Conservation (phyloP, 2,888 invertebrate genomes). For the Plebejus anna region DNA sequence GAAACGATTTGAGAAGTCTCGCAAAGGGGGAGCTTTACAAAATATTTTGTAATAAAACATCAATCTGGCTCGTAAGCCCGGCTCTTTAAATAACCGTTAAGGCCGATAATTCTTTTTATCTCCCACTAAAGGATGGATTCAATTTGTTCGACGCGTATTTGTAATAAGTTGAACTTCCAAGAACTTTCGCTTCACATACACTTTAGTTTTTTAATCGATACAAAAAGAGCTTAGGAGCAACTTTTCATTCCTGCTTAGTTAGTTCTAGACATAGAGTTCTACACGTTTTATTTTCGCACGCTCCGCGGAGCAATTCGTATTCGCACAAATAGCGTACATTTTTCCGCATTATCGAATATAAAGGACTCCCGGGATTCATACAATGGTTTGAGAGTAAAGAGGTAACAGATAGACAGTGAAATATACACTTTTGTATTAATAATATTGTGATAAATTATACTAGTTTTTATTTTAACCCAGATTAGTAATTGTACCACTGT, state of each 20-base stretch:
- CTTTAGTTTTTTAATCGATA: constrained; percentile 5
- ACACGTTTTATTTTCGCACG: neutral
- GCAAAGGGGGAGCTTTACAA: neutral
- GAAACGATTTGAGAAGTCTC: neutral
- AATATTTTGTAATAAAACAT: constrained; percentile 28
- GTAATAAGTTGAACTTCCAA: constrained; percentile 54
- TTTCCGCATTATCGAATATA: too few relatives aligned
- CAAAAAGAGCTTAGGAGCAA: neutral
- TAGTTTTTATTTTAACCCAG: too few relatives aligned
- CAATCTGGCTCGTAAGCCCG: constrained; percentile 26
- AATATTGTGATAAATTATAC: too few relatives aligned
- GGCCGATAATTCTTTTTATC: constrained; percentile 43
- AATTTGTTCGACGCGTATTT: constrained; percentile 65
- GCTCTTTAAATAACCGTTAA: constrained; percentile 33
- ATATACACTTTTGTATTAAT: too few relatives aligned
- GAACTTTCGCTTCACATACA: neutral
- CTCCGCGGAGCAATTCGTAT: neutral
- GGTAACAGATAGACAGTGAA: neutral
- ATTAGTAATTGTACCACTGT: too few relatives aligned
- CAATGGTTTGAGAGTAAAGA: neutral
- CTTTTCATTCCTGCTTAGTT: neutral
- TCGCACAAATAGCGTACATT: neutral
- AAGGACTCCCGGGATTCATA: neutral
- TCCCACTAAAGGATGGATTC: constrained; percentile 59
- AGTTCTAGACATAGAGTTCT: neutral